Conservation (phyloP, 2,797 vertebrate species). For the Brachyalestes nurse region DNA sequence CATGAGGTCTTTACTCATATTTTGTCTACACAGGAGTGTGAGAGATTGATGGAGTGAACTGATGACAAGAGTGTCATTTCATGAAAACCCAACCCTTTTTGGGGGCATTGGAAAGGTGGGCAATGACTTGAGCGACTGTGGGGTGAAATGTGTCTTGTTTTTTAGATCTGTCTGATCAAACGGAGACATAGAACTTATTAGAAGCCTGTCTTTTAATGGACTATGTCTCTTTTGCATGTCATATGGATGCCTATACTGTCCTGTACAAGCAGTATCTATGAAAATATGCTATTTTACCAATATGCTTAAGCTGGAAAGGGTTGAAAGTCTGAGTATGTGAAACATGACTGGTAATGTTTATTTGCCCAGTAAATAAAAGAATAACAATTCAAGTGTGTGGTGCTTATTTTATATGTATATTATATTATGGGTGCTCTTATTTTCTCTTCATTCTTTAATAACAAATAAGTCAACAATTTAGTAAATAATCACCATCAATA, state of each 20-base stretch:
- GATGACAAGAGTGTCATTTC: neutral
- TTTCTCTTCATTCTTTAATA: neutral
- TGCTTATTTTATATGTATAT: neutral
- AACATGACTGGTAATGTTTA: slow-evolving; percentile 24
- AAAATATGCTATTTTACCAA: neutral
- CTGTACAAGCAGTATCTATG: slow-evolving; percentile 10
- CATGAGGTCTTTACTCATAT: slow-evolving; percentile 14
- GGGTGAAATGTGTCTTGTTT: neutral
- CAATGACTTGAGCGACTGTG: neutral
- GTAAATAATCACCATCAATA: no score
- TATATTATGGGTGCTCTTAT: neutral
- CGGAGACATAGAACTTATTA: slow-evolving; percentile 1
- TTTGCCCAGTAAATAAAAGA: slow-evolving; percentile 37
- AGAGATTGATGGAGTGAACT: slow-evolving; percentile 1
- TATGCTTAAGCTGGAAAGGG: slow-evolving; percentile 13
- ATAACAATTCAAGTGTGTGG: neutral
- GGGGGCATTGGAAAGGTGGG: neutral
- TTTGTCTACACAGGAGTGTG: slow-evolving; percentile 15
- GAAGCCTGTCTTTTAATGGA: slow-evolving; percentile 9
- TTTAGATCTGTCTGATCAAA: neutral
- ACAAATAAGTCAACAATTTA: no score
- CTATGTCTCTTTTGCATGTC: slow-evolving; percentile 30
- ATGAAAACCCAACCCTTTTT: neutral
- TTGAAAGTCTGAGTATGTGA: slow-evolving; percentile 41
- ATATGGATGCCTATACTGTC: slow-evolving; percentile 5